These are phyloP conservation scores for Yponomeuta malinellus DNA, from an alignment of 2,888 invertebrate species.

Conservation along the genomic window DNA sequence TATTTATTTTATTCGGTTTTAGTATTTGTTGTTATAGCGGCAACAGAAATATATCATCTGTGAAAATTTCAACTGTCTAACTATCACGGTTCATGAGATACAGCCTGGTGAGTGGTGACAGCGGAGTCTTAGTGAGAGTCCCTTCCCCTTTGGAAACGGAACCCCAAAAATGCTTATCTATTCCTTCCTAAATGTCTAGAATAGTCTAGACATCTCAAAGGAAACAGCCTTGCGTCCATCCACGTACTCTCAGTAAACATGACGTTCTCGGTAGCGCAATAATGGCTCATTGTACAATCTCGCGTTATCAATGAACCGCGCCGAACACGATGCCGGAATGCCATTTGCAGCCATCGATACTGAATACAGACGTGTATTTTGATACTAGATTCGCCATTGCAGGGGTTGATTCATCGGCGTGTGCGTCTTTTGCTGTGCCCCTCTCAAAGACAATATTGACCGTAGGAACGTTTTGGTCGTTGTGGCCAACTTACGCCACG, in stretches of 20 bases:
- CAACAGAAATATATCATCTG: too few species aligned
- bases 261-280: conserved; percentile 14
- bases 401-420: not conserved
- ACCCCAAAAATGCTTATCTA: too few species aligned
- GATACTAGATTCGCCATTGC: not conserved
- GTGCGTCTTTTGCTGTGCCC: not conserved
- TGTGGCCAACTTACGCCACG: too few species aligned
- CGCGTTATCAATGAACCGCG: conserved; percentile 10
- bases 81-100: too few species aligned
- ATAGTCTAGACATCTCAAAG: not conserved
- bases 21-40: too few species aligned
- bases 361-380: not conserved
- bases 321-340: conserved; percentile 10
- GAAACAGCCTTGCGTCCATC: not conserved
- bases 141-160: too few species aligned
- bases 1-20: too few species aligned
- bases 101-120: too few species aligned
- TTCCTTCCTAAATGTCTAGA: too few species aligned
- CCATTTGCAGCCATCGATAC: not conserved
- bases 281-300: conserved; percentile 18
- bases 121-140: too few species aligned
- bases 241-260: conserved; percentile 13
- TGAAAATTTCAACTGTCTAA: too few species aligned
- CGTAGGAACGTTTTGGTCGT: too few species aligned
- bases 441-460: not conserved